These are phyloP conservation scores for Eupristina koningsbergeri DNA, from an alignment of 1,140 invertebrate genomes.

Conservation along the genomic window DNA sequence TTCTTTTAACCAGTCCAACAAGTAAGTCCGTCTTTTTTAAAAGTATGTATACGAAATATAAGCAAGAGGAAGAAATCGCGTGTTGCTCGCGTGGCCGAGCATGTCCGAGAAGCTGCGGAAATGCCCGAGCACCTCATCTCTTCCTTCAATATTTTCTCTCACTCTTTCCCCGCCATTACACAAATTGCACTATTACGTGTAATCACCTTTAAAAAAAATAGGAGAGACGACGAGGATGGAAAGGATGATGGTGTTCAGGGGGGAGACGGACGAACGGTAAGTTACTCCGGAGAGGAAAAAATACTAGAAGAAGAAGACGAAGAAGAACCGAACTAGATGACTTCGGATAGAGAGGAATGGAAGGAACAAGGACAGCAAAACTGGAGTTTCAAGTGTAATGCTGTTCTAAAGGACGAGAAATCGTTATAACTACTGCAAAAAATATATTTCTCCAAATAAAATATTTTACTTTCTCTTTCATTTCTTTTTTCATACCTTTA, in stretches of 20 bases:
- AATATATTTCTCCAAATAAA: slow-evolving; percentile 24
- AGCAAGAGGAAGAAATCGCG: slow-evolving; percentile 60
- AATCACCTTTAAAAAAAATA: slow-evolving; percentile 58
- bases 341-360: not conserved
- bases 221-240: slow-evolving; percentile 1
- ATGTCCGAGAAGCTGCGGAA: slow-evolving; percentile 57
- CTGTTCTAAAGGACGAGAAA: slow-evolving; percentile 30
- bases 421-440: slow-evolving; percentile 22
- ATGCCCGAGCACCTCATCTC: slow-evolving; percentile 52
- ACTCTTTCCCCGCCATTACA: slow-evolving; percentile 57
- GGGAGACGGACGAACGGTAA: not conserved
- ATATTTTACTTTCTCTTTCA: slow-evolving; percentile 19
- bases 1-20: slow-evolving; percentile 54
- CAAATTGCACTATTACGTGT: slow-evolving; percentile 66
- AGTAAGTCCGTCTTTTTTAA: slow-evolving; percentile 19
- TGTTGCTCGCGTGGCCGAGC: slow-evolving; percentile 69
- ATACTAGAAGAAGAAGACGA: not conserved
- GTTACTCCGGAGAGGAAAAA: slow-evolving; percentile 6
- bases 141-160: not conserved
- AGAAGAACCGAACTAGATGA: not conserved
- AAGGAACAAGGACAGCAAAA: not conserved
- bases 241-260: not conserved
- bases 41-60: not conserved
- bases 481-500: not conserved
- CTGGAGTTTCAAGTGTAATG: not conserved